Base-by-base conservation (phyloP, 2,797 vertebrate genomes). In the Falco cherrug region DNA sequence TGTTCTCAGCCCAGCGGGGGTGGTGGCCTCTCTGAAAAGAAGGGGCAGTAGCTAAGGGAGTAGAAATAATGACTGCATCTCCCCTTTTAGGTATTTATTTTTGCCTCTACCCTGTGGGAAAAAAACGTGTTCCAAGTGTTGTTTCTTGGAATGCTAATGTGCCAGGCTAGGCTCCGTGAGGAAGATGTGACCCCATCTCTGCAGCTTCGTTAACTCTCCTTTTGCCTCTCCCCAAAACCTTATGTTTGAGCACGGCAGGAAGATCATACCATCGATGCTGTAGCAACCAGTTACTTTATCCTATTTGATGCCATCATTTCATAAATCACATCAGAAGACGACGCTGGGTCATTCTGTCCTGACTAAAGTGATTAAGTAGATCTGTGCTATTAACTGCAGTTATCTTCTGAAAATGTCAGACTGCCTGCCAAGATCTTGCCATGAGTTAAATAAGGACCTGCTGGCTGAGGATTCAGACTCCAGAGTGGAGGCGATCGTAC, bases 261-360 rank as follows among this genome's bases (percentile, higher is more conserved):
- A 37, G 29, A 78, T 84, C 47, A 15, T 94, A 76, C 92, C 65
- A 73, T 75, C 16, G 4, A 13, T 1, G 5, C 51, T 51, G 24
- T 26, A 84, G 83, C 89, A 95, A 43, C 78, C 53, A 25, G 50
- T 90, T 86, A 31, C 65, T 87, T 92, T 76, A 92, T 75, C 33
- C 75, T 41, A 11, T 79, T 86, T 59, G 84, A 86, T 60, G 87
- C 71, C 78, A 90, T 93, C 26, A 26, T 96, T 95, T 87, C 48
- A 91, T 94, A 93, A 95, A 94, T 96, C 87, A 96, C 74, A 85
- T 93, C 75, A 84, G 94, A 95, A 93, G 75, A 91, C 2, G 39
- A 69, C 73, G 73, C 69, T 86, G 92, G 97, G 97, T 97, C 96
- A 81, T 76, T 91, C 82, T 94, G 95, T 92, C 92, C 96, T 87